Conservation (phyloP, 2,888 invertebrate species). For the Drosophila antonietae region DNA sequence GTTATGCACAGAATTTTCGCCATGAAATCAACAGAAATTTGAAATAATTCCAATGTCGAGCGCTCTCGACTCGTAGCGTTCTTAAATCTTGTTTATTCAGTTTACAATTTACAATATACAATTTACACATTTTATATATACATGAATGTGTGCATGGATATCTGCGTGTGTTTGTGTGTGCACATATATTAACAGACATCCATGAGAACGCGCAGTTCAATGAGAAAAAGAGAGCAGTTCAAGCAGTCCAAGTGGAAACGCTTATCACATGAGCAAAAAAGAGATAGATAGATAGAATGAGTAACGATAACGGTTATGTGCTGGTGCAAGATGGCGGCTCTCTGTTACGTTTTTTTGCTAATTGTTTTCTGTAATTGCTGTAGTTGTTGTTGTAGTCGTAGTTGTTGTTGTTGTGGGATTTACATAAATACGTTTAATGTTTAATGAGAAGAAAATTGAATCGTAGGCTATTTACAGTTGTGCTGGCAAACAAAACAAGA, state of each 20-base stretch:
- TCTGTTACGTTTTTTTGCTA: slow-evolving; percentile 26
- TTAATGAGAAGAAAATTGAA: slow-evolving; percentile 71
- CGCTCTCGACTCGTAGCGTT: slow-evolving; percentile 34
- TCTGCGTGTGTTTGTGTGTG: slow-evolving; percentile 1
- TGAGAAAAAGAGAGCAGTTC: slow-evolving; percentile 55
- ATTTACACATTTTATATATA: slow-evolving; percentile 56
- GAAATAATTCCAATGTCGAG: slow-evolving; percentile 37
- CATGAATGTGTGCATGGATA: slow-evolving; percentile 28
- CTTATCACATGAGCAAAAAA: slow-evolving; percentile 75
- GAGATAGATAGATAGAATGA: slow-evolving; percentile 37
- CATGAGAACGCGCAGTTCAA: slow-evolving; percentile 37
- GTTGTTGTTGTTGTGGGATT: slow-evolving; percentile 45
- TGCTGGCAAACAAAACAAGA: slow-evolving; percentile 58
- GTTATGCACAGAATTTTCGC: not conserved
- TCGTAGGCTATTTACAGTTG: slow-evolving; percentile 76
- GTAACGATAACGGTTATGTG: slow-evolving; percentile 24
- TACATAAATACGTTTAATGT: slow-evolving; percentile 77
- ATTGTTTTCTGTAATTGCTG: slow-evolving; percentile 18
- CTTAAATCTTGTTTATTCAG: slow-evolving; percentile 48
- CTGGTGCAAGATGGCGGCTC: slow-evolving; percentile 45
- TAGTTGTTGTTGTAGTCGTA: slow-evolving; percentile 32
- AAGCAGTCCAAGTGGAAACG: slow-evolving; percentile 58
- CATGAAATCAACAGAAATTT: not conserved
- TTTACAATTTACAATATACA: slow-evolving; percentile 50
- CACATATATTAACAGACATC: slow-evolving; percentile 36